These are phyloP conservation scores for Heterodera schachtii DNA, from an alignment of 1,140 invertebrate genomes.

Conservation along the genomic window DNA sequence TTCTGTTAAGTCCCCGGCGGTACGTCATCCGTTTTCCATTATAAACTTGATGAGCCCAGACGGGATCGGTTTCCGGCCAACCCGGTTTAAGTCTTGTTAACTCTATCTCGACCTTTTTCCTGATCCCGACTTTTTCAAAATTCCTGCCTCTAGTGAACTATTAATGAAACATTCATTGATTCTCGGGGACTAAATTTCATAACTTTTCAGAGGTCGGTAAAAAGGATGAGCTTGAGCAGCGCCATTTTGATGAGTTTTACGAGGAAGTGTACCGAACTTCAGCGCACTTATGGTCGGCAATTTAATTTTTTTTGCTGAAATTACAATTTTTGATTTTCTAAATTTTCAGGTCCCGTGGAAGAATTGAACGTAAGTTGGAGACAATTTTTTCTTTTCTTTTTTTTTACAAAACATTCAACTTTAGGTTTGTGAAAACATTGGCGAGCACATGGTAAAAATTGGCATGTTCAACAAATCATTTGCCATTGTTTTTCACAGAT, in stretches of 20 bases:
- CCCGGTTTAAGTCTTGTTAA: too few relatives aligned
- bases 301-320: not conserved
- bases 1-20: too few relatives aligned
- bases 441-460: conserved; percentile 78
- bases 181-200: not conserved
- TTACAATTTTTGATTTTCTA: too few relatives aligned
- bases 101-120: too few relatives aligned
- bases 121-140: too few relatives aligned
- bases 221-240: conserved; percentile 88
- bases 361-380: conserved; percentile 32
- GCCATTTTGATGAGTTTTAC: conserved; percentile 95
- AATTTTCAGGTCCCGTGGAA: conserved; percentile 25
- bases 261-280: conserved; percentile 76
- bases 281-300: conserved; percentile 12
- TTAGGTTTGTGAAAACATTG: conserved; percentile 91
- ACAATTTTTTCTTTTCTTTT: not conserved
- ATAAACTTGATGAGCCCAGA: too few relatives aligned
- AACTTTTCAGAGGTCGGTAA: conserved; percentile 47
- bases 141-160: too few relatives aligned
- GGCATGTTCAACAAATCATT: not conserved
- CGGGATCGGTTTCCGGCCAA: too few relatives aligned
- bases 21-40: too few relatives aligned
- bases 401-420: not conserved
- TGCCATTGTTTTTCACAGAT: conserved; percentile 9
- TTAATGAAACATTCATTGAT: too few relatives aligned